Percentiles rank a stretch among this genome's conserved stretches.
Evolutionary conservation across 2,797 vertebrate species (phyloP).

Genomic region (Gephyroberyx darwinii): DNA sequence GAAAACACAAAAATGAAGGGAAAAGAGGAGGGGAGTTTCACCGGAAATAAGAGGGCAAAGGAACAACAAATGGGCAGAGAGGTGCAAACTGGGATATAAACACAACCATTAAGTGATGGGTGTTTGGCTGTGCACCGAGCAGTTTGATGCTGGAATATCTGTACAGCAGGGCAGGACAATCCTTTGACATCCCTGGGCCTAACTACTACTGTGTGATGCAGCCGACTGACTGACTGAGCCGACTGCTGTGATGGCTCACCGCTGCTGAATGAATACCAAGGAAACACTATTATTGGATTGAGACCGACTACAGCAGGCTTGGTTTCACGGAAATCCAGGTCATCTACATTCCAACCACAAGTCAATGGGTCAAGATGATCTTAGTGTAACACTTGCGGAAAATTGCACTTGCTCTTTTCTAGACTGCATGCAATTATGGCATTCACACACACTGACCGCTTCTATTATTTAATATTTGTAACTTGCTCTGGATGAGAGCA

Average conservation of each 20-base stretch:
- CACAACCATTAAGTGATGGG: constrained; percentile 18
- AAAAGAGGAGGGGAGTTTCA: not conserved
- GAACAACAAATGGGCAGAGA: constrained; percentile 15
- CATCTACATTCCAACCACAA: not conserved
- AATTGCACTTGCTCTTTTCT: not conserved
- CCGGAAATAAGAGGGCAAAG: constrained; percentile 13
- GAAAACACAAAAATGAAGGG: not conserved
- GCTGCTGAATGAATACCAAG: too few species aligned
- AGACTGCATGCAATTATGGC: too few species aligned
- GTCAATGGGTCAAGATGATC: not conserved
- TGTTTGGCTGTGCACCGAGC: constrained; percentile 28
- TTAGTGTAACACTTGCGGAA: not conserved
- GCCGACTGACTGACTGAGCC: too few species aligned
- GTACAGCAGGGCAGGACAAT: not conserved
- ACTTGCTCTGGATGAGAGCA: not conserved
- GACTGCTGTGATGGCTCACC: too few species aligned
- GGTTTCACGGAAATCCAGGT: not conserved
- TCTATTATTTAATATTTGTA: too few species aligned
- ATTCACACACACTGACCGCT: too few species aligned
- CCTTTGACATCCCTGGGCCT: constrained; percentile 10
- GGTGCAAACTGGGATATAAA: constrained; percentile 18
- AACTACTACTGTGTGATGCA: not conserved
- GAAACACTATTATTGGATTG: too few species aligned
- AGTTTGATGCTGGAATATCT: not conserved
- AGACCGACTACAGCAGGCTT: too few species aligned